These are phyloP conservation scores for Sebastes minor DNA, from an alignment of 2,797 vertebrate genomes.

Conservation along the genomic window DNA sequence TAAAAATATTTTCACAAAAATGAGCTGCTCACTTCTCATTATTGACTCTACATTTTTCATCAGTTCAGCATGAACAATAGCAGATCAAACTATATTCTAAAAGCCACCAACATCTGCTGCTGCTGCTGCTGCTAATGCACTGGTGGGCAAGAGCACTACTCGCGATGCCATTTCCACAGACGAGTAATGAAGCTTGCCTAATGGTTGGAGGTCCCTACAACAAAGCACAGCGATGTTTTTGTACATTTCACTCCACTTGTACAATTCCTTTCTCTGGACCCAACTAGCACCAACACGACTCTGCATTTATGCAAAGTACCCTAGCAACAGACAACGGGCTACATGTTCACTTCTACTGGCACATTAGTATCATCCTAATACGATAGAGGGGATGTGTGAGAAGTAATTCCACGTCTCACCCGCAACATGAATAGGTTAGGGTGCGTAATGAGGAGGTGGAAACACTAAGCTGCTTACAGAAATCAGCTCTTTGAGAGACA, in stretches of 20 bases:
- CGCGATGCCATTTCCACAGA: constrained; percentile 27
- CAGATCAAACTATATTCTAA: constrained; percentile 11
- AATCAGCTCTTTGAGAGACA: constrained; percentile 79
- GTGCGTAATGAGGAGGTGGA: constrained; percentile 79
- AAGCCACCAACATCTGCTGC: constrained; percentile 33
- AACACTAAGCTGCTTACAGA: constrained; percentile 80
- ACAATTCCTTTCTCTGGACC: not conserved
- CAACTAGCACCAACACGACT: not conserved
- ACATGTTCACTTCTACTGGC: constrained; percentile 49
- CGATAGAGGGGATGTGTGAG: constrained; percentile 53
- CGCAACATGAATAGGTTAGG: constrained; percentile 72
- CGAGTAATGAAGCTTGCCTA: constrained; percentile 52
- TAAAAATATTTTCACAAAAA: constrained; percentile 1
- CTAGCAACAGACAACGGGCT: constrained; percentile 40
- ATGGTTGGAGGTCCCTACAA: constrained; percentile 25
- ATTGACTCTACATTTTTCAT: constrained; percentile 13
- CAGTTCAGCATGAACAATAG: constrained; percentile 28
- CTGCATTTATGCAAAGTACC: constrained; percentile 11
- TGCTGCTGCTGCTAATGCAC: constrained; percentile 13
- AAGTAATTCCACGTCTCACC: constrained; percentile 68
- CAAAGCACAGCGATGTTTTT: constrained; percentile 16
- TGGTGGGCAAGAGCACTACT: constrained; percentile 18
- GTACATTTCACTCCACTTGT: constrained; percentile 11
- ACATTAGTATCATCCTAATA: constrained; percentile 63
- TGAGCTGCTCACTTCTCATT: constrained; percentile 20